phyloP scores from a whole-genome alignment of 2,797 vertebrate species.

The Galagoides demidoff region DNA sequence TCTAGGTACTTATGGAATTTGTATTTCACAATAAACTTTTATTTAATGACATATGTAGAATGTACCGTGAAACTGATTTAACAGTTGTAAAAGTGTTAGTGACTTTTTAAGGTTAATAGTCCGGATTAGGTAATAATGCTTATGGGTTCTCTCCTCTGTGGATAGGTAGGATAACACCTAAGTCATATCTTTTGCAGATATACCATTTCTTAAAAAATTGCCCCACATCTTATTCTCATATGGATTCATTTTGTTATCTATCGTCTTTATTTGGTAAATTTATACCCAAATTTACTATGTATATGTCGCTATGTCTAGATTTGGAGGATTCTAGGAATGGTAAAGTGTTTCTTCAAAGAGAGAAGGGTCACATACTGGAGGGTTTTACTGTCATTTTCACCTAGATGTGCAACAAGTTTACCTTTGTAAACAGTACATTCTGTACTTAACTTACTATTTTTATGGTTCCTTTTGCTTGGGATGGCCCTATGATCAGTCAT shows the following conservation, averaged over 20 bases:
- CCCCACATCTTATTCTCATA: not conserved
- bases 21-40: slow-evolving; percentile 21
- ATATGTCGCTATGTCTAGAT: not conserved
- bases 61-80: not conserved
- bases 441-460: not conserved
- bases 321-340: not conserved
- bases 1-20: not conserved
- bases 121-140: not conserved
- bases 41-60: not conserved
- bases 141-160: not conserved
- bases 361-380: not conserved
- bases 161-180: not conserved
- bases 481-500: not conserved
- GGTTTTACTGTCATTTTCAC: not conserved
- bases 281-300: slow-evolving; percentile 28
- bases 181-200: not conserved
- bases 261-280: not conserved
- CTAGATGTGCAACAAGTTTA: not conserved
- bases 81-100: not conserved
- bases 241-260: not conserved
- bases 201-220: not conserved
- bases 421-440: too few relatives aligned
- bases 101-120: slow-evolving; percentile 35
- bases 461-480: not conserved
- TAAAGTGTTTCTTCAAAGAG: not conserved